These are phyloP conservation scores for Bimastos eiseni DNA, from an alignment of 2,888 invertebrate genomes.

Conservation along the genomic window DNA sequence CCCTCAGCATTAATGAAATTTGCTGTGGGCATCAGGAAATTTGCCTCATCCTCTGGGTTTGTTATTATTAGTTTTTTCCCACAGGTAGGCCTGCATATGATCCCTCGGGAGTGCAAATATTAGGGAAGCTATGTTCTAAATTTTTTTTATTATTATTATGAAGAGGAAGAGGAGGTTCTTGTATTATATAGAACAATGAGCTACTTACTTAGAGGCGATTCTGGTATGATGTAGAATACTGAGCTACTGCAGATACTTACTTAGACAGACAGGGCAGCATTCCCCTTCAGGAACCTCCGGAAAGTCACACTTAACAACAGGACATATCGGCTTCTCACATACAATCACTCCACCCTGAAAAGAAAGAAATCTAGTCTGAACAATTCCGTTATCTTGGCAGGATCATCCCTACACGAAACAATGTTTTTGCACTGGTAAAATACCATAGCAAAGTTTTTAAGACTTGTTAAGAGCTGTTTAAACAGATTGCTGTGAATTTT, in stretches of 20 bases:
- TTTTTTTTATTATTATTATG: too few species aligned
- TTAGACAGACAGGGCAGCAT: constrained; percentile 24
- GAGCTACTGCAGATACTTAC: constrained; percentile 8
- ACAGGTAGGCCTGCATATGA: too few species aligned
- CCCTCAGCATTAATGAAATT: too few species aligned
- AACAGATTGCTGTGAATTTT: not conserved
- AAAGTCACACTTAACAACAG: not conserved
- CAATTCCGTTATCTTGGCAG: not conserved
- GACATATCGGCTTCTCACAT: not conserved
- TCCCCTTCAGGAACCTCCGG: not conserved
- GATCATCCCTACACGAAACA: not conserved
- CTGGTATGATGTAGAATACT: not conserved
- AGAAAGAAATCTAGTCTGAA: not conserved
- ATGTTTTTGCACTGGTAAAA: not conserved
- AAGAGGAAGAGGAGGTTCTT: too few species aligned
- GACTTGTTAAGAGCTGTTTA: not conserved
- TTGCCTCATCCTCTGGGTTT: too few species aligned
- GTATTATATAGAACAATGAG: not conserved
- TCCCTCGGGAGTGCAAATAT: too few species aligned
- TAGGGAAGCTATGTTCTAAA: too few species aligned
- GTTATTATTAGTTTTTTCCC: too few species aligned
- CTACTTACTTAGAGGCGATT: constrained; percentile 27
- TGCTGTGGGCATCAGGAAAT: too few species aligned
- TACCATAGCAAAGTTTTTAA: not conserved
- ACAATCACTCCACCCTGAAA: constrained; percentile 16